Conservation (phyloP, 37 sponge, comb jelly and placozoan species). For the Ephydatia muelleri region DNA sequence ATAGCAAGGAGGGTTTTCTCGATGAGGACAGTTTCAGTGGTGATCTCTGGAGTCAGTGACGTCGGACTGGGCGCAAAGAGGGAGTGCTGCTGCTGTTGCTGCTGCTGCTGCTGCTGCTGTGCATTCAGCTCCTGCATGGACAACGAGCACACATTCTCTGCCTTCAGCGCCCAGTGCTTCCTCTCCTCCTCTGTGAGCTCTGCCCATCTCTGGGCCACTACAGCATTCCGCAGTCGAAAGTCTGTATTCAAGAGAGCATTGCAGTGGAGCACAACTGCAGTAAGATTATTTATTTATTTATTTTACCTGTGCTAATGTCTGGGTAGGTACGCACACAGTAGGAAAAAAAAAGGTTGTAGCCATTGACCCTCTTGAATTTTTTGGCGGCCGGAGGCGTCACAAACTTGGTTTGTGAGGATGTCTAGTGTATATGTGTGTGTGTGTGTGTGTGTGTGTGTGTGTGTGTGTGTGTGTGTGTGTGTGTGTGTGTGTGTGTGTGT, state of each 20-base stretch:
- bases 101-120: neutral
- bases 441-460: conserved; percentile 21
- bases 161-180: conserved; percentile 69
- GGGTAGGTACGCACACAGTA: conserved; percentile 51
- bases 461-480: neutral
- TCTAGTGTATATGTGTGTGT: conserved; percentile 7
- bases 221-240: conserved; percentile 65
- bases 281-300: neutral
- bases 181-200: conserved; percentile 61
- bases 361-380: conserved; percentile 70
- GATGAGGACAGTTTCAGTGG: conserved; percentile 36
- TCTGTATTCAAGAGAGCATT: conserved; percentile 9
- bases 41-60: conserved; percentile 7
- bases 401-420: conserved; percentile 31
- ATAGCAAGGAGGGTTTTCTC: conserved; percentile 59
- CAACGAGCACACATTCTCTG: conserved; percentile 60
- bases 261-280: no score
- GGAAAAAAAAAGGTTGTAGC: conserved; percentile 84
- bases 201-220: conserved; percentile 73
- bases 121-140: conserved; percentile 31
- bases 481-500: neutral
- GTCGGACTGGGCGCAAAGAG: neutral
- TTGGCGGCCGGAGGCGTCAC: conserved; percentile 52
- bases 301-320: conserved; percentile 58
- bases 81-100: neutral